Base-by-base conservation (phyloP, 2,797 vertebrate genomes). In the Bovichtus diacanthus region DNA sequence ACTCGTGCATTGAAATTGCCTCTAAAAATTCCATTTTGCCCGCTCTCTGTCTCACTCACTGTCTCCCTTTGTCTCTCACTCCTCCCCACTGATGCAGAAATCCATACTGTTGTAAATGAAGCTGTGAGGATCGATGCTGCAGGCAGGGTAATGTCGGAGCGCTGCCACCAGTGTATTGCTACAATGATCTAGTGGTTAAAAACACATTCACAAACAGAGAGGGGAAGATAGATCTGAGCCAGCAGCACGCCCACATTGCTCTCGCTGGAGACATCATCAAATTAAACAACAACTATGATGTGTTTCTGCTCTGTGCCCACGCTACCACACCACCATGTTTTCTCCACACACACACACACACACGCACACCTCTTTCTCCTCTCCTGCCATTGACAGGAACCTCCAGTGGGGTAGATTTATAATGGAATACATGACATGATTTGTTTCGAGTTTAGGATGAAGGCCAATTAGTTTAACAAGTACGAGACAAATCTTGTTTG, bases 151-250 rank as follows among this genome's bases (percentile, higher is more conserved):
- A 90, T 85, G 90, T 87, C 88, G 18, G 87, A 89, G 84, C 74
- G 47, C 64, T 88, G 88, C 90, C 94, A 93, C 93, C 82, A 72
- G 87, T 86, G 92, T 88, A 91, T 91, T 90, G 91, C 91, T 92
- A 90, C 94, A 91, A 91, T 94, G 91, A 94, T 94, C 91, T 92
- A 92, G 88, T 92, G 92, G 91, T 94, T 92, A 94, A 92, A 93
- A 93, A 93, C 92, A 91, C 91, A 89, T 94, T 90, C 91, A 83
- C 88, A 90, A 90, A 90, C 87, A 88, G 81, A 90, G 79, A 88
- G 74, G 66, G 86, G 83, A 79, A 83, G 88, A 88, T 86, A 88
- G 90, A 93, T 93, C 88, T 81, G 88, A 88, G 90, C 85, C 91
- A 90, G 87, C 81, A 85, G 87, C 88, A 93, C 92, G 89, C 93